Percentiles rank a stretch among this genome's conserved stretches.
phyloP scores from a whole-genome alignment of 2,888 invertebrate species.

The Cheiracanthium punctorium region DNA sequence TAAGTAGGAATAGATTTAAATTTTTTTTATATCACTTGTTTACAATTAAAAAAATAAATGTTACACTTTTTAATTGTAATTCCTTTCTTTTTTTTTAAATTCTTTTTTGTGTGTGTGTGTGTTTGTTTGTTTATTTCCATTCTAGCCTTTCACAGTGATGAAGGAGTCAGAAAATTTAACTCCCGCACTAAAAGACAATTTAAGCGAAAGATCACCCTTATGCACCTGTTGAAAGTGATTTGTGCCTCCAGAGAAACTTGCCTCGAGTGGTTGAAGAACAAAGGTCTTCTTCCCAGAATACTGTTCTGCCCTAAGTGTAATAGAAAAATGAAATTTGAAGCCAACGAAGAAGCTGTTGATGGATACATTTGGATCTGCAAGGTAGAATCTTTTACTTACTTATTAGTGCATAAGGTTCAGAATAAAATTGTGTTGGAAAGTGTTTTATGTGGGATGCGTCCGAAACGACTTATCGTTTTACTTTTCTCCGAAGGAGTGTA shows the following conservation, averaged over 20 bases:
- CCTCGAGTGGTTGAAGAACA: conserved; percentile 53
- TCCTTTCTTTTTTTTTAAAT: neutral
- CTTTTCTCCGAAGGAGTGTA: conserved; percentile 29
- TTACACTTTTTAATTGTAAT: neutral
- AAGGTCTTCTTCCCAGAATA: conserved; percentile 26
- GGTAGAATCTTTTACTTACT: too few species aligned
- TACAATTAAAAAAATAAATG: too few species aligned
- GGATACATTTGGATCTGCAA: conserved; percentile 43
- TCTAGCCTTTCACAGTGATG: neutral
- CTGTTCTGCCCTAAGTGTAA: conserved; percentile 46
- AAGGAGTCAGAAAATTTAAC: neutral
- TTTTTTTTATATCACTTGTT: too few species aligned
- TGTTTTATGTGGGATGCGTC: too few species aligned
- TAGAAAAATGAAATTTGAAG: conserved; percentile 48
- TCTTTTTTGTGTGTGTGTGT: too few species aligned
- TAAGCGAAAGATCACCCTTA: conserved; percentile 21
- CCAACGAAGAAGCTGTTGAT: conserved; percentile 15
- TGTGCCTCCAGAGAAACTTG: conserved; percentile 35
- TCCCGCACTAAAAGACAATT: neutral
- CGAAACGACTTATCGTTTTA: too few species aligned
- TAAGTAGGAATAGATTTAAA: too few species aligned
- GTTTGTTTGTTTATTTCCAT: too few species aligned
- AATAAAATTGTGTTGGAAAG: too few species aligned
- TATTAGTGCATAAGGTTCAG: too few species aligned
- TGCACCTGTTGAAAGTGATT: conserved; percentile 35